Evolutionary conservation across 2,888 invertebrate genomes (phyloP).

Genomic region (Lypha dubia): DNA sequence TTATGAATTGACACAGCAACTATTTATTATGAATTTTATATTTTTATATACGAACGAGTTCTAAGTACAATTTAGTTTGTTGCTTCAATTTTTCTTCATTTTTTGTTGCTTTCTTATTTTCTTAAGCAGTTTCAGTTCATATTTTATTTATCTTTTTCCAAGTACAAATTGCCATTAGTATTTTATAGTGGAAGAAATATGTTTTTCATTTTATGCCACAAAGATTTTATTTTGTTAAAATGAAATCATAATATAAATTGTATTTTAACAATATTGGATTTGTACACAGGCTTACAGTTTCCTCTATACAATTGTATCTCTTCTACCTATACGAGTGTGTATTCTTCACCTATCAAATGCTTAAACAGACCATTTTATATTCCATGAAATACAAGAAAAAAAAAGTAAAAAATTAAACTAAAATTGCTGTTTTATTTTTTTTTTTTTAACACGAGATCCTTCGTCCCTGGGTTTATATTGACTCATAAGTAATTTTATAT

Average conservation of each 20-base stretch:
- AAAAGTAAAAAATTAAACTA: background rate
- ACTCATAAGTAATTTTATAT: constrained; percentile 70
- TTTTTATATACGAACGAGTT: constrained; percentile 44
- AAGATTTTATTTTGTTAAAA: constrained; percentile 62
- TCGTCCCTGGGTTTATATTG: constrained; percentile 62
- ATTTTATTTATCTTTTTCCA: constrained; percentile 51
- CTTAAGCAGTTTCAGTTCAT: constrained; percentile 37
- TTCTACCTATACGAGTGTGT: background rate
- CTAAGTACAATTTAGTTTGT: constrained; percentile 43
- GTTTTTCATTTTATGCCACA: constrained; percentile 66
- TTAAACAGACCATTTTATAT: constrained; percentile 51
- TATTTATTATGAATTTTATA: constrained; percentile 70
- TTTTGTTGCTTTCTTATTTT: no score
- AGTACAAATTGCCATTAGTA: constrained; percentile 45
- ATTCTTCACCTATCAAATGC: constrained; percentile 28
- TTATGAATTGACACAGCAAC: constrained; percentile 74
- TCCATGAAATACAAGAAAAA: background rate
- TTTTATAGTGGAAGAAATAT: constrained; percentile 55
- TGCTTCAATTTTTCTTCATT: constrained; percentile 46
- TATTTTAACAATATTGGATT: constrained; percentile 74
- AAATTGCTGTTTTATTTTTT: constrained; percentile 40
- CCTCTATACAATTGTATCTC: constrained; percentile 7
- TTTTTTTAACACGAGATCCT: constrained; percentile 10
- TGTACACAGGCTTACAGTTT: constrained; percentile 49
- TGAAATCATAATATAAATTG: constrained; percentile 71